Conservation (phyloP, 2,797 vertebrate genomes). For the Hyperoplus lanceolatus region DNA sequence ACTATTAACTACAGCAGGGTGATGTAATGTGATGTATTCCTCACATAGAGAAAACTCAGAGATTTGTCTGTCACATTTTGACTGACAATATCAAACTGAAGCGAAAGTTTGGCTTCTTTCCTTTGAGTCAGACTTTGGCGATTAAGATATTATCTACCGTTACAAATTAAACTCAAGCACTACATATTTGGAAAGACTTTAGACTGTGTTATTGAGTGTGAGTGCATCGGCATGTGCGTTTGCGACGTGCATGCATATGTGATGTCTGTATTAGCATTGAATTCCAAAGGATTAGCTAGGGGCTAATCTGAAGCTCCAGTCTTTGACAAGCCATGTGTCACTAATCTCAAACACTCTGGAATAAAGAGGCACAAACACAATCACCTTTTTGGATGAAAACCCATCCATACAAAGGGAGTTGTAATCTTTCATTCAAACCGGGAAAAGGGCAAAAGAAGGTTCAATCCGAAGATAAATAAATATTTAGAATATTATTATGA, state of each 20-base stretch:
- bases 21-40: not conserved
- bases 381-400: conserved; percentile 72
- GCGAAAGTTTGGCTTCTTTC: conserved; percentile 27
- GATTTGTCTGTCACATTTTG: not conserved
- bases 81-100: conserved; percentile 25
- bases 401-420: conserved; percentile 40
- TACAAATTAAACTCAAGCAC: conserved; percentile 11
- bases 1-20: not conserved
- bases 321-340: conserved; percentile 84
- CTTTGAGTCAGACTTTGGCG: conserved; percentile 16
- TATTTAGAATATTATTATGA: not conserved
- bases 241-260: conserved; percentile 53
- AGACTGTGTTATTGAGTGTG: conserved; percentile 21
- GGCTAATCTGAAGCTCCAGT: conserved; percentile 82
- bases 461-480: conserved; percentile 22
- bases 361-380: conserved; percentile 75
- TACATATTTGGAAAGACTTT: not conserved
- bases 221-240: conserved; percentile 25
- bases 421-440: conserved; percentile 58
- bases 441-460: conserved; percentile 18
- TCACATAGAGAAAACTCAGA: not conserved
- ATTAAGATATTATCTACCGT: conserved; percentile 39
- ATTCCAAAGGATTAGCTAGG: conserved; percentile 77
- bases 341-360: conserved; percentile 79
- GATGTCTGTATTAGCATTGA: conserved; percentile 81